phyloP scores from a whole-genome alignment of 2,797 vertebrate species.

The Gorsachius magnificus region DNA sequence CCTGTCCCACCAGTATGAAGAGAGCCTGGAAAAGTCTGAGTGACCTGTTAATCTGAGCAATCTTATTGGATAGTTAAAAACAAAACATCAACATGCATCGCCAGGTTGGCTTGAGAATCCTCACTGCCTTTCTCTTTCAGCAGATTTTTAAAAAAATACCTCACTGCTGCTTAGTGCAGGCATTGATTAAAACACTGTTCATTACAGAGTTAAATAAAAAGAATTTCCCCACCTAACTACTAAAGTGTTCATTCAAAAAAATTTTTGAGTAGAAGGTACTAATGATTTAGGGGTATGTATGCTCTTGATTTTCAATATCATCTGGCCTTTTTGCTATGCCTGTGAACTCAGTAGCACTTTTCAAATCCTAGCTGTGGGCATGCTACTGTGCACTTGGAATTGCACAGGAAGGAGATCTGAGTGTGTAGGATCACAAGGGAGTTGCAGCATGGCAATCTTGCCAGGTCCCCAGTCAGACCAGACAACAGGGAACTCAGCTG shows the following conservation, averaged over 20 bases:
- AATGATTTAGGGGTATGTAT: not conserved
- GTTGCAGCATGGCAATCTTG: not conserved
- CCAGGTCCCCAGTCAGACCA: not conserved
- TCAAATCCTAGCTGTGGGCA: not conserved
- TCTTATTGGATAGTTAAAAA: slow-evolving; percentile 58
- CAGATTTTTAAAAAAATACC: slow-evolving; percentile 53
- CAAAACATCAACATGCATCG: slow-evolving; percentile 40
- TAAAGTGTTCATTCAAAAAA: not conserved
- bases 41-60: slow-evolving; percentile 61
- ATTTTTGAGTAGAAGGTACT: not conserved
- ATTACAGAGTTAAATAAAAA: slow-evolving; percentile 58
- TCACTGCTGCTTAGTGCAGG: slow-evolving; percentile 22
- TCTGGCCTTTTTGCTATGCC: not conserved
- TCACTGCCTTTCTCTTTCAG: slow-evolving; percentile 37
- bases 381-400: not conserved
- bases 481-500: not conserved
- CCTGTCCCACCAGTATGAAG: slow-evolving; percentile 7
- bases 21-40: slow-evolving; percentile 55
- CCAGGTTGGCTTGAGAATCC: slow-evolving; percentile 52
- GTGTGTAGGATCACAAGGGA: not conserved
- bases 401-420: not conserved
- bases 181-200: slow-evolving; percentile 60
- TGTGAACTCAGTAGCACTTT: not conserved
- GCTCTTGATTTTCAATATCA: not conserved
- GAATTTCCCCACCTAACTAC: slow-evolving; percentile 41